Evolutionary conservation across 1,140 invertebrate species (phyloP), one percentile per base, ranked within the genome.

Genomic region (Adoxophyes honmai): DNA sequence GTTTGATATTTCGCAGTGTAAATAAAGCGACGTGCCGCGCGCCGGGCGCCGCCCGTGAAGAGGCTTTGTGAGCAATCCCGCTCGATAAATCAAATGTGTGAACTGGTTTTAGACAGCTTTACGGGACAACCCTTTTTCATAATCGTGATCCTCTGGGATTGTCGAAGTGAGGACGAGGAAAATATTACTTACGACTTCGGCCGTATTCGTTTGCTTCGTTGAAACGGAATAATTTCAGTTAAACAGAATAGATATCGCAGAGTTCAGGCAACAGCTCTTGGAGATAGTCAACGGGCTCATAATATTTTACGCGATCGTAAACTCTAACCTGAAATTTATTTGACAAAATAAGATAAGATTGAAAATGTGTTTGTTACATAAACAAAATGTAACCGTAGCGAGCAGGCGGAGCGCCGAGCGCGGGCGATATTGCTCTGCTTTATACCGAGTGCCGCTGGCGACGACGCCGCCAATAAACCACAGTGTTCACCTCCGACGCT

Each of bases 1-100:
- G 70, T 73, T 75, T 51, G 42, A 48, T 48, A 48, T 18, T 48
- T 5, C 10, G 21, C 39, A 48, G 42, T 48, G 42, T 18, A 48
- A 48, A 48, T 48, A 33, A 48, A 48, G 42, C 15, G 42, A 48
- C n/a, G 42, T 18, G 42, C 42, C 42, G 42, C 13, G 39, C 9
- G 16, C n/a, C 21, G 28, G 18, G 21, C 18, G 42, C 42, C 16
- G 14, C 37, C 7, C 37, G 39, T 16, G 15, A 11, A 18, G 21
- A 28, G 18, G 42, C 42, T 48, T 48, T 33, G 42, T 28, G 18
- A 48, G 21, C 10, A 28, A 48, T 33, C n/a, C 42, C n/a, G 21
- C 42, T 48, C 42, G 42, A 48, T 48, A 48, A 48, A 48, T 48
- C 18, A 48, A 48, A 48, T 48, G 18, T 48, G 42, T 48, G 42